A percentile compares a stretch with the other conserved stretches of the same genome.
These are phyloP conservation scores for Staurois parvus DNA, from an alignment of 2,797 vertebrate genomes.

Conservation along the genomic window DNA sequence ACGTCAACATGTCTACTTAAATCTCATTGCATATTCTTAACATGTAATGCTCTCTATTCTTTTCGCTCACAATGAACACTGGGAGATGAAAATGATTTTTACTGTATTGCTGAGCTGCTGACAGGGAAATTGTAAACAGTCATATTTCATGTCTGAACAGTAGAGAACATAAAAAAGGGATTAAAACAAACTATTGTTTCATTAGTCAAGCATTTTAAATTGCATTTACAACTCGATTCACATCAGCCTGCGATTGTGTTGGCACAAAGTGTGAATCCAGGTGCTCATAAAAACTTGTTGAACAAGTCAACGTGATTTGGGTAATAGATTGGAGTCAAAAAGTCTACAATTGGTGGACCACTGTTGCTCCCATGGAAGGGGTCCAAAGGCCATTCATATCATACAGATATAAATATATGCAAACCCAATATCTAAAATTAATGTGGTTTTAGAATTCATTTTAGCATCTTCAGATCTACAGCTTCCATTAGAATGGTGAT, in stretches of 20 bases:
- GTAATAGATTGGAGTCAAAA: not conserved
- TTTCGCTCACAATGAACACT: conserved; percentile 56
- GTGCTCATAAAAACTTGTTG: not conserved
- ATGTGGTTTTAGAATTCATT: no score
- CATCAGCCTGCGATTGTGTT: not conserved
- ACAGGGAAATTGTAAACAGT: conserved; percentile 50
- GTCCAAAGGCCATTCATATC: no score
- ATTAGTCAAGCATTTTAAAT: conserved; percentile 39
- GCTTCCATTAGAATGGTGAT: no score
- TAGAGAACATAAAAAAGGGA: conserved; percentile 12
- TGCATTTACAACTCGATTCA: conserved; percentile 45
- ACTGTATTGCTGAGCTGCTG: conserved; percentile 38
- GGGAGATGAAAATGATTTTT: conserved; percentile 19
- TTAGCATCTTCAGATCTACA: no score
- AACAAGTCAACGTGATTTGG: not conserved
- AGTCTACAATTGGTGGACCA: not conserved
- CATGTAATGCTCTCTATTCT: conserved; percentile 54
- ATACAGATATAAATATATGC: no score
- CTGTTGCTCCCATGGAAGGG: not conserved
- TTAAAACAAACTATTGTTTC: conserved; percentile 52
- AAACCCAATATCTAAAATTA: no score
- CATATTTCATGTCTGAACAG: conserved; percentile 40
- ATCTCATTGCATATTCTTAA: conserved; percentile 63
- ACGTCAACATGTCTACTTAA: conserved; percentile 56
- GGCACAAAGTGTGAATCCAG: conserved; percentile 30